These are phyloP conservation scores for Porphyrio hochstetteri DNA, from an alignment of 2,113 vertebrate species.

Conservation along the genomic window DNA sequence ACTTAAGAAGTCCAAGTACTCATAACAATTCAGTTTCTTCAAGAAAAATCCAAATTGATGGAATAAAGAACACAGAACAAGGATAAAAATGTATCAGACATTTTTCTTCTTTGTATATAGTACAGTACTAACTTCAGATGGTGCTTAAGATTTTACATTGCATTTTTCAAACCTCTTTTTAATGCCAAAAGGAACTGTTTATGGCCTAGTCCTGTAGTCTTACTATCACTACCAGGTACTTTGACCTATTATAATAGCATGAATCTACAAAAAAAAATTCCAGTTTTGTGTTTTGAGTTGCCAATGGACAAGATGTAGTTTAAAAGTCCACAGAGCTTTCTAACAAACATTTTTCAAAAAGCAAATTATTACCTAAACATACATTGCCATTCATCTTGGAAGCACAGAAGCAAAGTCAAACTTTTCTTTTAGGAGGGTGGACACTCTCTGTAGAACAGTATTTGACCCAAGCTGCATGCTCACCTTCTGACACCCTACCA, in stretches of 20 bases:
- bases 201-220: background rate
- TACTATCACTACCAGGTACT: background rate
- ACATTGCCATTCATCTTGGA: background rate
- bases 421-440: background rate
- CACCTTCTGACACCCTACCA: background rate
- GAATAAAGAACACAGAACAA: background rate
- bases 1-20: background rate
- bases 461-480: background rate
- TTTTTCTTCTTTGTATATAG: background rate
- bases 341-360: background rate
- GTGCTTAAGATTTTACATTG: background rate
- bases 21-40: background rate
- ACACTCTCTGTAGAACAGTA: background rate
- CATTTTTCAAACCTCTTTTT: background rate
- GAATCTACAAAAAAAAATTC: background rate
- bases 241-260: background rate
- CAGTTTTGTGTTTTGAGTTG: background rate
- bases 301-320: background rate
- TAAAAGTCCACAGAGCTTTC: background rate
- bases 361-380: background rate
- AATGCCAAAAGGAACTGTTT: background rate
- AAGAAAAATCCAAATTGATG: background rate
- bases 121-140: background rate
- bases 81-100: accelerated
- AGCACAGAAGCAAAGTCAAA: background rate